phyloP scores from a whole-genome alignment of 2,797 vertebrate species.

The Coluber constrictor region DNA sequence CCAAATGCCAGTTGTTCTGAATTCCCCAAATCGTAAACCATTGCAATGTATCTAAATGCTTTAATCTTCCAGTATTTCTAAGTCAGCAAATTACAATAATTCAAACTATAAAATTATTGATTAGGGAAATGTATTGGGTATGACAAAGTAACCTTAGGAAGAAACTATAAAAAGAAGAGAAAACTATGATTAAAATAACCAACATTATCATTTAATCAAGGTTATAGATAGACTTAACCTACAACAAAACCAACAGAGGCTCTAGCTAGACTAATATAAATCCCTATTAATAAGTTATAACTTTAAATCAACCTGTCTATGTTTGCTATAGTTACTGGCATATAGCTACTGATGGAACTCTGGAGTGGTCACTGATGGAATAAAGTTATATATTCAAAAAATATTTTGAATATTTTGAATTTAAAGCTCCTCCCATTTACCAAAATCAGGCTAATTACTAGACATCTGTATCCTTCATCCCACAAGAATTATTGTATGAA shows the following conservation, averaged over 20 bases:
- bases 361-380: background rate
- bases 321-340: background rate
- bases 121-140: background rate
- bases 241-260: background rate
- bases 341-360: background rate
- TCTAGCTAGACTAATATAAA: slow-evolving; percentile 4
- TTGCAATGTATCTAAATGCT: background rate
- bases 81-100: background rate
- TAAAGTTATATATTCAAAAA: background rate
- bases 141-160: background rate
- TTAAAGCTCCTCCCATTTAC: background rate
- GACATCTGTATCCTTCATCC: background rate
- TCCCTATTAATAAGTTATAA: slow-evolving; percentile 7
- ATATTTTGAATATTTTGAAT: background rate
- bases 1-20: background rate
- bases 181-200: slow-evolving; percentile 3
- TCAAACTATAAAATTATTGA: background rate
- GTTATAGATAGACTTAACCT: slow-evolving; percentile 1
- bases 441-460: background rate
- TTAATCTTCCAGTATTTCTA: background rate
- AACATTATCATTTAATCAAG: background rate
- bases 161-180: background rate
- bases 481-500: background rate
- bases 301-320: background rate
- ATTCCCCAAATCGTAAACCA: background rate